Evolutionary conservation across 2,888 invertebrate species (phyloP).

Genomic region (Cephus sareptanus): DNA sequence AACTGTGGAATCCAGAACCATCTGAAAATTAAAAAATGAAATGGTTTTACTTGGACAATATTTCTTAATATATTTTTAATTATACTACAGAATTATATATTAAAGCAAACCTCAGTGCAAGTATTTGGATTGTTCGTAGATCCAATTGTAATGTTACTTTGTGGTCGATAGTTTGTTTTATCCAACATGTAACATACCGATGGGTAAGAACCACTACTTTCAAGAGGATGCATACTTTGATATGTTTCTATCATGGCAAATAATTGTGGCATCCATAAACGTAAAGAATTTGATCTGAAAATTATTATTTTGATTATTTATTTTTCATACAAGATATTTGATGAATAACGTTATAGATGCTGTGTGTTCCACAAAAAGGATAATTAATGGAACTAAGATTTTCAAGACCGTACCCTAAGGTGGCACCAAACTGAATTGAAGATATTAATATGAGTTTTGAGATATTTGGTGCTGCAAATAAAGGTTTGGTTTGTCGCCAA

Average conservation of each 20-base stretch:
- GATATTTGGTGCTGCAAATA: conserved; percentile 75
- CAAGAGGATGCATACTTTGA: conserved; percentile 45
- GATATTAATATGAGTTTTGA: conserved; percentile 75
- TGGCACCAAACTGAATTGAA: conserved; percentile 73
- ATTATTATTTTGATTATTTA: conserved; percentile 16
- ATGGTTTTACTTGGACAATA: too few relatives aligned
- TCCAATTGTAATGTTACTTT: too few relatives aligned
- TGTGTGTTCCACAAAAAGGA: too few relatives aligned
- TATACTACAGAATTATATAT: too few relatives aligned
- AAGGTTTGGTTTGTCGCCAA: conserved; percentile 73
- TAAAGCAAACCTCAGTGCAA: too few relatives aligned
- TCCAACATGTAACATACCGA: conserved; percentile 50
- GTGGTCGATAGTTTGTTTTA: background rate
- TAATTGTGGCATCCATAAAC: conserved; percentile 89
- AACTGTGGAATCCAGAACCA: conserved; percentile 70
- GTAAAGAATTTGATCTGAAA: conserved; percentile 81
- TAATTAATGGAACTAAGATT: background rate
- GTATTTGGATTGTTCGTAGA: too few relatives aligned
- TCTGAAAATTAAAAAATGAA: conserved; percentile 37
- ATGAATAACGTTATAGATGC: too few relatives aligned
- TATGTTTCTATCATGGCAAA: conserved; percentile 76
- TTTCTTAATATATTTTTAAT: too few relatives aligned
- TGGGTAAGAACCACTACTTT: conserved; percentile 36
- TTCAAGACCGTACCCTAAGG: conserved; percentile 71
- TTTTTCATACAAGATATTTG: too few relatives aligned